Evolutionary conservation across 2,888 invertebrate species (phyloP).

Genomic region (Melitaea athalia): DNA sequence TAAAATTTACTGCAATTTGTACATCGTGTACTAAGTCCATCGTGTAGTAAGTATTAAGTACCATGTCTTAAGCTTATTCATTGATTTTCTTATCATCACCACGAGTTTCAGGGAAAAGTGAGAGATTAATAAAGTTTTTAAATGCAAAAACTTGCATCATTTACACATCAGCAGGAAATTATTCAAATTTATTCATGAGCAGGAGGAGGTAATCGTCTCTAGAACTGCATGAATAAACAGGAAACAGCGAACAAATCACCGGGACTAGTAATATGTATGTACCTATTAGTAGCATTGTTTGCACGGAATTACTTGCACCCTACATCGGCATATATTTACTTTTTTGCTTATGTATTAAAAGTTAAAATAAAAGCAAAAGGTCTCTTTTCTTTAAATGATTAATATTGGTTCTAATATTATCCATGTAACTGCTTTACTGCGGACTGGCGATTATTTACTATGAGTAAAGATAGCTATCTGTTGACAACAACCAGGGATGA

Average conservation of each 20-base stretch:
- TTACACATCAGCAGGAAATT: conserved; percentile 74
- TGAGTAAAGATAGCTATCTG: too few species aligned
- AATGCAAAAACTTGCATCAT: conserved; percentile 79
- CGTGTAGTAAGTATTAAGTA: too few species aligned
- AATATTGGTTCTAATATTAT: too few species aligned
- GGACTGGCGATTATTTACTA: too few species aligned
- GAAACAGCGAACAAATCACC: conserved; percentile 73
- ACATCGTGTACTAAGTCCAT: too few species aligned
- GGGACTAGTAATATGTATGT: conserved; percentile 42
- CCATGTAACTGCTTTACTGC: too few species aligned
- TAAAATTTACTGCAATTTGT: too few species aligned
- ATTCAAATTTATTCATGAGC: conserved; percentile 79
- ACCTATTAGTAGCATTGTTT: conserved; percentile 17
- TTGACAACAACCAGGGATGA: too few species aligned
- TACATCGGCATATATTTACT: background rate
- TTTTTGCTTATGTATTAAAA: too few species aligned
- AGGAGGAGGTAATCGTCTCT: conserved; percentile 75
- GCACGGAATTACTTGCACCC: conserved; percentile 6
- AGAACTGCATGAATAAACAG: conserved; percentile 77
- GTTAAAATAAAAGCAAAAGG: too few species aligned
- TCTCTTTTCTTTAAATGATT: too few species aligned
- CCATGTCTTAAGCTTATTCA: conserved; percentile 27
- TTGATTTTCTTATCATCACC: conserved; percentile 24
- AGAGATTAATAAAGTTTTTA: conserved; percentile 70
- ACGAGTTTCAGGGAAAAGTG: conserved; percentile 19